phyloP scores from a whole-genome alignment of 2,797 vertebrate genomes.

The Scolopax rusticola region DNA sequence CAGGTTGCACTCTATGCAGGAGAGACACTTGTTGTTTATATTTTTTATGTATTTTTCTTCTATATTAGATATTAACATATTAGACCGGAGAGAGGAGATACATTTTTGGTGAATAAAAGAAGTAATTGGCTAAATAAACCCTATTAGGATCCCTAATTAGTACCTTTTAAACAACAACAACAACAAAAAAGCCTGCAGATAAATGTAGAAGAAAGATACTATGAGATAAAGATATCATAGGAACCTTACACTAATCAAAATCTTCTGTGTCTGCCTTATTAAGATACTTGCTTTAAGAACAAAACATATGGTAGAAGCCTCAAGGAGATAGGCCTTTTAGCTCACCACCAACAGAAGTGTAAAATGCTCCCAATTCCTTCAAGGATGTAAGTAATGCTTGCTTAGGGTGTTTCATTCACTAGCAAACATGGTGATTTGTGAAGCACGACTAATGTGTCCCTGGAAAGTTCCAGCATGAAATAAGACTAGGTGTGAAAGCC shows the following conservation, averaged over 20 bases:
- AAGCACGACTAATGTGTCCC: constrained; percentile 84
- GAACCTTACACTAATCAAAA: constrained; percentile 58
- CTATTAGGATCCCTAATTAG: neutral
- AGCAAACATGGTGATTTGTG: constrained; percentile 85
- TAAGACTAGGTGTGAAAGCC: constrained; percentile 83
- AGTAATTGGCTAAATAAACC: neutral
- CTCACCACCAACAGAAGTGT: constrained; percentile 56
- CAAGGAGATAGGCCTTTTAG: constrained; percentile 43
- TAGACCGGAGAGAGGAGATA: neutral
- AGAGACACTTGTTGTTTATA: neutral
- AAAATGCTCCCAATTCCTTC: constrained; percentile 67
- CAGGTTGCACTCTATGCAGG: neutral
- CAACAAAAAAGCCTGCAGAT: neutral
- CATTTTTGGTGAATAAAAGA: neutral
- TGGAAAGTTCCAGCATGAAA: constrained; percentile 83
- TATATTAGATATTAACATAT: neutral
- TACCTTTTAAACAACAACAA: neutral
- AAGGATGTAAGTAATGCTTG: constrained; percentile 74
- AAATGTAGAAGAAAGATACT: neutral
- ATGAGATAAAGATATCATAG: constrained; percentile 77
- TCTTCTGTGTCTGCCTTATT: constrained; percentile 73
- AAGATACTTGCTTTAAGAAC: constrained; percentile 65
- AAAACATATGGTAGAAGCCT: constrained; percentile 62
- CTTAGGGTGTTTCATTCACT: constrained; percentile 76
- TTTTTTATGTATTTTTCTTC: neutral